Percentiles rank a stretch among this genome's conserved stretches.
phyloP scores from a whole-genome alignment of 2,113 vertebrate species.

The Nettapus auritus region DNA sequence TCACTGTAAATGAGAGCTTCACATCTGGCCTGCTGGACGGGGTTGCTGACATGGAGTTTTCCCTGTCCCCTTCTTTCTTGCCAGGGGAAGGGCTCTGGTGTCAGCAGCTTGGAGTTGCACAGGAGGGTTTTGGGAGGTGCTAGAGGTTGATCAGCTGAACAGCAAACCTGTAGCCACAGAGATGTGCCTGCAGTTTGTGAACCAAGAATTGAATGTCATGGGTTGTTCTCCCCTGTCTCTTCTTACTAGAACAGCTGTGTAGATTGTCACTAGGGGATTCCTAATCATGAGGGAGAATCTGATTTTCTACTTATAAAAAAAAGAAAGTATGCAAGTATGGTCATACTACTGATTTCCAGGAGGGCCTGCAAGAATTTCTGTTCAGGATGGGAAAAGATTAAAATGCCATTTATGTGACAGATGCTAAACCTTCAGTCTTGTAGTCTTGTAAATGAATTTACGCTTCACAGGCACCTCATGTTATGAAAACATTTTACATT shows the following conservation, averaged over 20 bases:
- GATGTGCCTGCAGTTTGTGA: not conserved
- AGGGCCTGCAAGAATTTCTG: not conserved
- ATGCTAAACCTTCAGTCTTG: constrained; percentile 6
- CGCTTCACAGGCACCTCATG: constrained; percentile 30
- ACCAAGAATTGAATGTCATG: not conserved
- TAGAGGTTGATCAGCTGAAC: not conserved
- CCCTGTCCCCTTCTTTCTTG: not conserved
- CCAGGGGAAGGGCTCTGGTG: not conserved
- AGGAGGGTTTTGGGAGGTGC: not conserved
- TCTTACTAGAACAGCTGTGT: not conserved
- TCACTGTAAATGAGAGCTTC: not conserved
- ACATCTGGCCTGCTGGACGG: not conserved
- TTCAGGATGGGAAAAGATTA: constrained; percentile 7
- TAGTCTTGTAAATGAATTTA: constrained; percentile 27
- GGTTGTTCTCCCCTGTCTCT: not conserved
- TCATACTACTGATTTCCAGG: not conserved
- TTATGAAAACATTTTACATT: constrained; percentile 51
- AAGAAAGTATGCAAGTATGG: not conserved
- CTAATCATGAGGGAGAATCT: not conserved
- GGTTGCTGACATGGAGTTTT: not conserved
- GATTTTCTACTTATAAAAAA: not conserved
- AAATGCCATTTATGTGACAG: constrained; percentile 19
- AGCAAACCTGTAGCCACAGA: not conserved
- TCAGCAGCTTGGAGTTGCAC: not conserved
- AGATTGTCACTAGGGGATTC: not conserved